A percentile compares a stretch with the other conserved stretches of the same genome.
Conservation (phyloP, 2,888 invertebrate genomes). For the Argyresthia albistria region DNA sequence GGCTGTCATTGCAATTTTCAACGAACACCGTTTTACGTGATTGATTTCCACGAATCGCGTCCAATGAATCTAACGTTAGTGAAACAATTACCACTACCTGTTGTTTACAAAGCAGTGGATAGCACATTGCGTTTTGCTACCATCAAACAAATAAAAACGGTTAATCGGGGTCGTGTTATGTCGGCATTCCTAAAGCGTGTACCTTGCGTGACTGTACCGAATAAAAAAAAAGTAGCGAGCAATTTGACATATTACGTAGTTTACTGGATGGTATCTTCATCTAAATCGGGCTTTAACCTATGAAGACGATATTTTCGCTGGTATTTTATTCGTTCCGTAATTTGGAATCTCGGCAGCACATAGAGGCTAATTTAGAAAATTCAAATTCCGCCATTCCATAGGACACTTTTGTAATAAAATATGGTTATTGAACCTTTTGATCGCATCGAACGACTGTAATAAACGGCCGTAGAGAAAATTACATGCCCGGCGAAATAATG, state of each 20-base stretch:
- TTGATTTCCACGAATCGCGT: neutral
- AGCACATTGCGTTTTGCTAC: constrained; percentile 1
- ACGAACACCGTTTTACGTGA: neutral
- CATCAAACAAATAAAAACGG: constrained; percentile 6
- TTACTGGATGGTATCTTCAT: constrained; percentile 58
- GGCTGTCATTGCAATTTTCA: neutral
- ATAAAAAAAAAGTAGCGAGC: constrained; percentile 48
- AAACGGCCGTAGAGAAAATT: neutral
- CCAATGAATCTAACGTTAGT: neutral
- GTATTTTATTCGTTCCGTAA: neutral
- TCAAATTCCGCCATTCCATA: too few species aligned
- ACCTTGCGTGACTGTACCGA: constrained; percentile 45
- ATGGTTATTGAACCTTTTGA: too few species aligned
- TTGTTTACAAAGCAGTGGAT: constrained; percentile 3
- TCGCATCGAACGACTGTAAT: too few species aligned
- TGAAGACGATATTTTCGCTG: constrained; percentile 2
- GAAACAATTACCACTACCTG: neutral
- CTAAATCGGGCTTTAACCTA: constrained; percentile 35
- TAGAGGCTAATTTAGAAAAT: neutral
- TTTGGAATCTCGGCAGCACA: neutral
- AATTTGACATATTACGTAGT: constrained; percentile 59
- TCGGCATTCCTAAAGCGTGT: constrained; percentile 51
- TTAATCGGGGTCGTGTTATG: constrained; percentile 38
- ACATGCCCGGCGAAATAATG: neutral
- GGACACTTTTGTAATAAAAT: too few species aligned